Percentiles rank a stretch among this genome's conserved stretches.
These are phyloP conservation scores for Andricus curvator DNA, from an alignment of 2,888 invertebrate genomes.

Conservation along the genomic window DNA sequence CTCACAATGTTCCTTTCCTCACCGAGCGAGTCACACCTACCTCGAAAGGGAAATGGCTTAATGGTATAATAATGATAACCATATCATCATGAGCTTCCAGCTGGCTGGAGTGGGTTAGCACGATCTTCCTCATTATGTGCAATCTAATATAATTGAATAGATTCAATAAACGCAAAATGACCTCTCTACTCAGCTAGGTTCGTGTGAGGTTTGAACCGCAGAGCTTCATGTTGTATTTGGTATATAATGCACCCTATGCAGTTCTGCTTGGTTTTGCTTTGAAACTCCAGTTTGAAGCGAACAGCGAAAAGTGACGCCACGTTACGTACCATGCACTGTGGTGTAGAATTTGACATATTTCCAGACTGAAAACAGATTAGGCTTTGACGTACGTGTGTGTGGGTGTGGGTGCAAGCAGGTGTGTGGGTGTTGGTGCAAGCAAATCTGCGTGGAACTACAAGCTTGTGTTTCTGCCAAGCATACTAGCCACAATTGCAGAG, in stretches of 20 bases:
- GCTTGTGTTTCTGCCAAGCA: constrained; percentile 2
- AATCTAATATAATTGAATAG: constrained; percentile 48
- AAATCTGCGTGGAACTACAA: background rate
- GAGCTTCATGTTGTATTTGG: constrained; percentile 9
- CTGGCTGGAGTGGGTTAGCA: constrained; percentile 25
- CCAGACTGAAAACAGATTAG: constrained; percentile 14
- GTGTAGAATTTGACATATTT: constrained; percentile 28
- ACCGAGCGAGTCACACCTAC: no score
- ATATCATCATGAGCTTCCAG: constrained; percentile 17
- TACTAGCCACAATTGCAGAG: background rate
- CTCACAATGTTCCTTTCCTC: no score
- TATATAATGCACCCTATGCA: constrained; percentile 9
- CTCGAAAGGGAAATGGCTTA: no score
- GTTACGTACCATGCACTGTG: background rate
- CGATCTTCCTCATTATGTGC: constrained; percentile 45
- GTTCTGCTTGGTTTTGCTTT: constrained; percentile 3
- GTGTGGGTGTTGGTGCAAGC: background rate
- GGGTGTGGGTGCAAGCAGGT: background rate
- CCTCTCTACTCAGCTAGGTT: constrained; percentile 42
- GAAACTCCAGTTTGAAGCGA: constrained; percentile 24
- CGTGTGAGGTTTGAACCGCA: constrained; percentile 9
- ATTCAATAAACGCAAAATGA: constrained; percentile 49
- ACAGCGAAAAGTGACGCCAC: background rate
- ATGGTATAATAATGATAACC: background rate
- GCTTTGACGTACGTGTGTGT: background rate